Conservation (phyloP, 2,797 vertebrate species). For the Hirundo rustica region DNA sequence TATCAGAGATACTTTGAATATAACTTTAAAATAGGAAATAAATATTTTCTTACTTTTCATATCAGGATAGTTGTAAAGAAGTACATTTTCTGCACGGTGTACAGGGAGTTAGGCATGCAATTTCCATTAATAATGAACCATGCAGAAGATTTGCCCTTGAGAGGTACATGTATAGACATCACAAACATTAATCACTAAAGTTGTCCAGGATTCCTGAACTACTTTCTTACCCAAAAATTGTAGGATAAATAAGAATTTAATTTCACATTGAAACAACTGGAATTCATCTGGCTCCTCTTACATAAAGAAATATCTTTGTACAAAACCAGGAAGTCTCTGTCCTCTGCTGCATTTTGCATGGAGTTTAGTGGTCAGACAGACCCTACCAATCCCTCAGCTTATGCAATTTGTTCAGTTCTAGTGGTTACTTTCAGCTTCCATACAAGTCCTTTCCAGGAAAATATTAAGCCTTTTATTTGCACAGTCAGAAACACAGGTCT, state of each 20-base stretch:
- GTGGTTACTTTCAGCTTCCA: not conserved
- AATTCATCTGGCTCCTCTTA: not conserved
- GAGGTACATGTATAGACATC: not conserved
- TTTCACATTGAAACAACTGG: not conserved
- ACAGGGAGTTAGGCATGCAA: not conserved
- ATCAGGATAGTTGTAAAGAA: not conserved
- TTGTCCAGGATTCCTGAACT: not conserved
- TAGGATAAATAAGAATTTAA: not conserved
- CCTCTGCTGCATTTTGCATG: not conserved
- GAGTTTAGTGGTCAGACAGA: not conserved
- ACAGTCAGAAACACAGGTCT: not conserved
- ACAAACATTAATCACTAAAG: constrained; percentile 23
- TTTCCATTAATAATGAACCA: constrained; percentile 39
- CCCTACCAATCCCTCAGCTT: not conserved
- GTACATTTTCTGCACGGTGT: constrained; percentile 4
- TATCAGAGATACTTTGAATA: constrained; percentile 20
- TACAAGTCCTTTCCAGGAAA: not conserved
- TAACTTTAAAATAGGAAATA: constrained; percentile 37
- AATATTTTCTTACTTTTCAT: constrained; percentile 32
- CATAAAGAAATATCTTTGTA: not conserved
- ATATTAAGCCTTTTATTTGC: not conserved
- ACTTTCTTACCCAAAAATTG: not conserved
- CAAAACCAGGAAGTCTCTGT: not conserved
- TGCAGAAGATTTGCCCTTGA: not conserved
- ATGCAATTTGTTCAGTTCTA: not conserved